Evolutionary conservation across 2,113 vertebrate species (phyloP).

Genomic region (Carlito syrichta): DNA sequence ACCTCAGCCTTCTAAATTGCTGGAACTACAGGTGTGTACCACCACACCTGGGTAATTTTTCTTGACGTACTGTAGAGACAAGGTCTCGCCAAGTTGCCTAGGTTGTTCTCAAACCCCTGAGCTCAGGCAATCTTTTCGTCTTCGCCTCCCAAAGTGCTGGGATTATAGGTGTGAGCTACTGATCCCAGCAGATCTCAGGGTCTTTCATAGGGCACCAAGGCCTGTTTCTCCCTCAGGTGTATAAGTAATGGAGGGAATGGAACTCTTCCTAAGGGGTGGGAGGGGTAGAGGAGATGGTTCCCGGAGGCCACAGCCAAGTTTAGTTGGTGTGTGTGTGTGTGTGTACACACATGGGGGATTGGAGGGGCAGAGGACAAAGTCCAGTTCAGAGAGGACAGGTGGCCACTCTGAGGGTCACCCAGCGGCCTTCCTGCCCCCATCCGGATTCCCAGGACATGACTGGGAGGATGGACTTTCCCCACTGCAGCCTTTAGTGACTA

Average conservation of each 20-base stretch:
- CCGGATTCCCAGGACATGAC: constrained; percentile 62
- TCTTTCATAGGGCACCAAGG: neutral
- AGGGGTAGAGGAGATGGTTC: neutral
- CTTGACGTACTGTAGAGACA: no score
- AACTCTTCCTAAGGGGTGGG: neutral
- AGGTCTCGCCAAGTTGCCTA: no score
- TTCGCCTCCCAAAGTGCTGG: no score
- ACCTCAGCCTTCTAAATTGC: no score
- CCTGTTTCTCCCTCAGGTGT: neutral
- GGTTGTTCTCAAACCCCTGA: no score
- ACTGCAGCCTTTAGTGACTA: constrained; percentile 41
- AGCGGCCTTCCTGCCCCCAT: constrained; percentile 1
- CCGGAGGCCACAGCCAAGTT: neutral
- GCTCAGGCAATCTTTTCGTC: no score
- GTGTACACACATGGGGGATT: neutral
- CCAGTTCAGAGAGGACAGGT: constrained; percentile 51
- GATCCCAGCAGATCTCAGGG: no score
- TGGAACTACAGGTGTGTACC: no score
- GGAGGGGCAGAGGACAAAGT: constrained; percentile 15
- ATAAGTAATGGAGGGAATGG: neutral
- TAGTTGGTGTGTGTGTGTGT: neutral
- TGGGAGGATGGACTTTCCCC: constrained; percentile 20
- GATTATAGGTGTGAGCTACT: no score
- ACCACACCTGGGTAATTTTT: no score
- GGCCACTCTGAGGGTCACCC: constrained; percentile 43